These are phyloP conservation scores for Panopea generosa DNA, from an alignment of 2,888 invertebrate species.

Conservation along the genomic window DNA sequence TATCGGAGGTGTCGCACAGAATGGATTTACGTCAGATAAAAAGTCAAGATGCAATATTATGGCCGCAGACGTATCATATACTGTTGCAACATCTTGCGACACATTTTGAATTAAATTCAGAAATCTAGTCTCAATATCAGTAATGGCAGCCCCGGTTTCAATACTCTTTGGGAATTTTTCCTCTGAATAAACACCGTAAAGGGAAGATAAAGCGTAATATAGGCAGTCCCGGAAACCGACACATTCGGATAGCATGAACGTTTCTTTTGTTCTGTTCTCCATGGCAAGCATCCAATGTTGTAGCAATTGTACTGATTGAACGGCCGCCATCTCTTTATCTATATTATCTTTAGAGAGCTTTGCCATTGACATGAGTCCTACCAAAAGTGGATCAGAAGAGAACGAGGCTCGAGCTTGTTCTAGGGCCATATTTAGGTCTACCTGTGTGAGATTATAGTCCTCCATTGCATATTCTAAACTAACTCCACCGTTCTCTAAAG, in stretches of 20 bases:
- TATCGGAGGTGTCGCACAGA: conserved; percentile 40
- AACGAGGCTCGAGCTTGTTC: conserved; percentile 16
- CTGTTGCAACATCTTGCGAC: conserved; percentile 7
- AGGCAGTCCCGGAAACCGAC: conserved; percentile 35
- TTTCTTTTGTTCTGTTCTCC: conserved; percentile 18
- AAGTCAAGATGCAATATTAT: conserved; percentile 2
- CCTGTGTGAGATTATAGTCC: conserved; percentile 42
- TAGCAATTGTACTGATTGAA: not conserved
- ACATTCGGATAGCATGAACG: conserved; percentile 32
- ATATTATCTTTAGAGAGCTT: conserved; percentile 4
- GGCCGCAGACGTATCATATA: not conserved
- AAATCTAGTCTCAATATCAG: conserved; percentile 22
- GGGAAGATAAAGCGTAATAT: conserved; percentile 23
- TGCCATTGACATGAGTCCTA: not conserved
- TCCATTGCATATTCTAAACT: conserved; percentile 17
- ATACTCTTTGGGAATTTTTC: conserved; percentile 25
- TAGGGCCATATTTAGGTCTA: conserved; percentile 25
- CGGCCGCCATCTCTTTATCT: conserved; percentile 12
- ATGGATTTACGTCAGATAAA: conserved; percentile 29
- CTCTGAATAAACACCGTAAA: conserved; percentile 32
- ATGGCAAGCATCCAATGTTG: conserved; percentile 22
- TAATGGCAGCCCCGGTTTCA: conserved; percentile 18
- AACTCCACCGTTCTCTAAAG: conserved; percentile 23
- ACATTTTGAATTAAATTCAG: conserved; percentile 25
- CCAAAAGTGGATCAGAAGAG: conserved; percentile 27